These are phyloP conservation scores for Apogon talboti DNA, from an alignment of 2,797 vertebrate species.

Conservation along the genomic window DNA sequence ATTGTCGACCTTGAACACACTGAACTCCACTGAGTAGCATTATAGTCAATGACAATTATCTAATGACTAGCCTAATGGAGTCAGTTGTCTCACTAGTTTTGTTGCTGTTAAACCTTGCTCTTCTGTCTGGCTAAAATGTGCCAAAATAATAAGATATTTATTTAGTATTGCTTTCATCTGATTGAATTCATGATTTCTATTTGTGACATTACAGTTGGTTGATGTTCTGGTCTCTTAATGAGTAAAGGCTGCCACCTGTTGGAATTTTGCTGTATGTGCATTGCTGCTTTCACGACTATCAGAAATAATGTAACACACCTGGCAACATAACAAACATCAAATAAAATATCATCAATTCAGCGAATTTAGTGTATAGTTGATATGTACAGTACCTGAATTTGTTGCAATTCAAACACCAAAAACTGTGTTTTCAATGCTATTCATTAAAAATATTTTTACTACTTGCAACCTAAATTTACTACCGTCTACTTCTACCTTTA, in stretches of 20 bases:
- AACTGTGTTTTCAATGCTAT: too few species aligned
- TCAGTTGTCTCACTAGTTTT: constrained; percentile 23
- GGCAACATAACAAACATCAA: too few species aligned
- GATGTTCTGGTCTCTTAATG: background rate
- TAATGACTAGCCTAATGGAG: constrained; percentile 41
- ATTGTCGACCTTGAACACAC: constrained; percentile 42
- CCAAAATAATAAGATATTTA: background rate
- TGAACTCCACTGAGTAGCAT: constrained; percentile 22
- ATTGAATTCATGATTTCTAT: background rate
- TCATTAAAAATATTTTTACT: too few species aligned
- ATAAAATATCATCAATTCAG: too few species aligned
- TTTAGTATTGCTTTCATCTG: too few species aligned
- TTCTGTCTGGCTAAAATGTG: background rate
- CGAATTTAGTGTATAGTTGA: too few species aligned
- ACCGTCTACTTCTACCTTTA: constrained; percentile 4
- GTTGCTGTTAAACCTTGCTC: constrained; percentile 11
- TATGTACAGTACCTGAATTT: too few species aligned
- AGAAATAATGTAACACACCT: background rate
- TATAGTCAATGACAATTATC: constrained; percentile 37
- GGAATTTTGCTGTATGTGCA: constrained; percentile 24
- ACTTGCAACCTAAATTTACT: constrained; percentile 20
- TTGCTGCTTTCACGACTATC: constrained; percentile 32
- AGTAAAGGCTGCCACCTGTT: constrained; percentile 59
- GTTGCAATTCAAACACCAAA: too few species aligned
- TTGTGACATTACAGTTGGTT: background rate